phyloP scores from a whole-genome alignment of 1,140 invertebrate species.

The Holcopasites calliopsidis region DNA sequence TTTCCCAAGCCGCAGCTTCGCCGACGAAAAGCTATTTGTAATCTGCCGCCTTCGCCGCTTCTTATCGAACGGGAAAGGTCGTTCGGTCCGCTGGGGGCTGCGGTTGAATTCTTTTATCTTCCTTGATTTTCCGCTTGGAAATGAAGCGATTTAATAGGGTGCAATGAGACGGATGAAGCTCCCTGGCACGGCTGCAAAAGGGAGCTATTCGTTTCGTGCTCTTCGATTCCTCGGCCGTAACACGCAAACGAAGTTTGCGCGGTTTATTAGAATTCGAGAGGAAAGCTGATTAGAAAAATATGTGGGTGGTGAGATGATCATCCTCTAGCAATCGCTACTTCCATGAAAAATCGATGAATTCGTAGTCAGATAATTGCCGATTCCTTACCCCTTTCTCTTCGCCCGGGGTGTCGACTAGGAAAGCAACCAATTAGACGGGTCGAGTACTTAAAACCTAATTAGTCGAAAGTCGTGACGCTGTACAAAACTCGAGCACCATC shows the following conservation, averaged over 20 bases:
- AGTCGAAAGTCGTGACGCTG: slow-evolving; percentile 44
- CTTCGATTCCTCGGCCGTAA: slow-evolving; percentile 24
- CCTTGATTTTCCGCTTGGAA: slow-evolving; percentile 46
- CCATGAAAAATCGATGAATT: slow-evolving; percentile 35
- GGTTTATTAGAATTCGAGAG: not conserved
- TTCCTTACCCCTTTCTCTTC: not conserved
- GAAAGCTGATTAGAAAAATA: too few relatives aligned
- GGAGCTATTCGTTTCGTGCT: slow-evolving; percentile 31
- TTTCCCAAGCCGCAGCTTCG: not conserved
- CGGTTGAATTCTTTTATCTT: slow-evolving; percentile 40
- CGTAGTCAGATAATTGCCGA: slow-evolving; percentile 7
- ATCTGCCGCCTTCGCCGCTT: slow-evolving; percentile 32
- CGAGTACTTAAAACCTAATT: slow-evolving; percentile 56
- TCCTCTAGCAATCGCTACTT: slow-evolving; percentile 40
- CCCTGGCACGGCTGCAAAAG: slow-evolving; percentile 35
- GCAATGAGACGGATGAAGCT: slow-evolving; percentile 42
- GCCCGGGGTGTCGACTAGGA: not conserved
- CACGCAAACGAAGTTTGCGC: slow-evolving; percentile 22
- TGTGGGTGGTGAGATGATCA: not conserved
- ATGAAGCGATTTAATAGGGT: slow-evolving; percentile 48
- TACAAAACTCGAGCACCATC: slow-evolving; percentile 41
- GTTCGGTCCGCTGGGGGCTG: slow-evolving; percentile 26
- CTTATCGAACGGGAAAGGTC: slow-evolving; percentile 30
- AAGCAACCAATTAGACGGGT: slow-evolving; percentile 49
- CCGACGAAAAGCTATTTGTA: slow-evolving; percentile 26